Evolutionary conservation across 1,140 invertebrate species (phyloP), one percentile per base, ranked within the genome.

Genomic region (Mamestra configurata): DNA sequence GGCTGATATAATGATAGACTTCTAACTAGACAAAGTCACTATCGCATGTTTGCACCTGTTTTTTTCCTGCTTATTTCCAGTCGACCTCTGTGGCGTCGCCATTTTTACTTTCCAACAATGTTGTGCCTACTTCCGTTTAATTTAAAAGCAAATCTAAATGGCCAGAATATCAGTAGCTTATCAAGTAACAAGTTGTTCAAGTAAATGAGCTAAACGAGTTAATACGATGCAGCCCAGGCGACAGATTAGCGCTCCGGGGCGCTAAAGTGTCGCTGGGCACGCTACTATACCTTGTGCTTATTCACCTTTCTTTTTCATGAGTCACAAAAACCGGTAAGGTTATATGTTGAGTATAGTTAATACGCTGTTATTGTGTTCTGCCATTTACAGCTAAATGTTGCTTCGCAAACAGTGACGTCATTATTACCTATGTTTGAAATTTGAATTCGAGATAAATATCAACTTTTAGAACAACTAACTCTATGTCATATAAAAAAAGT

Each of bases 171-270:
- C 64, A 49, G 18, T 46, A 40, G 7, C 40, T 68, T 68, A 68
- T 68, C 64, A 49, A 43, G 40, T 68, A 4, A 68, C 64, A 68
- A 7, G 22, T n/a, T 68, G 64, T 68, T 40, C 31, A 13, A 49
- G 40, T 68, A 68, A 43, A 66, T 40, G 61, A 66, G 35, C 18
- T 10, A 49, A 49, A 70, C 66, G 5, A 70, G 40, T 46, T 70
- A 70, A 70, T 70, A 49, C 66, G 40, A 70, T 70, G 22, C 43
- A 46, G 20, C 20, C 15, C 53, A 6, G 22, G 40, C 66, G 43
- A 46, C 66, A 70, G 66, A 70, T 70, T 70, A 70, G 66, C 66
- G 40, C 37, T 46, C 40, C 66, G 11, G 66, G 40, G 10, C 66
- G 40, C 66, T 70, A 49, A 70, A 70, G 40, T 70, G 66, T 70